Evolutionary conservation across 2,113 vertebrate species (phyloP).

Genomic region (Proteles cristata): DNA sequence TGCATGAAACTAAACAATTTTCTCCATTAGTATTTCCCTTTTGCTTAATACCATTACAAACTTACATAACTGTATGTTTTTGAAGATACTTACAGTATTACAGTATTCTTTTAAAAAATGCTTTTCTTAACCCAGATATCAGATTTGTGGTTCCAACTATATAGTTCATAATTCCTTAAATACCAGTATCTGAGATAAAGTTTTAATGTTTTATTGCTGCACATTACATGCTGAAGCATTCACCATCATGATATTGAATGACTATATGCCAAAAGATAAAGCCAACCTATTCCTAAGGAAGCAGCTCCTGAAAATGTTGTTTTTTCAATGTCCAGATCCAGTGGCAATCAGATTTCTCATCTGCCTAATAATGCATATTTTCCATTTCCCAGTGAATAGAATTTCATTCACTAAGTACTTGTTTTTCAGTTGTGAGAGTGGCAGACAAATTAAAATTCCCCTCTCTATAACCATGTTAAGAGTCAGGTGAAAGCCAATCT

Average conservation of each 20-base stretch:
- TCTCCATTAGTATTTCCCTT: constrained; percentile 1
- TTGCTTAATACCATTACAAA: constrained; percentile 33
- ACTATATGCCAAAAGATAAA: background rate
- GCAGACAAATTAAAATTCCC: constrained; percentile 48
- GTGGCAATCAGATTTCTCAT: constrained; percentile 26
- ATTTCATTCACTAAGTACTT: constrained; percentile 58
- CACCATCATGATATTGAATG: background rate
- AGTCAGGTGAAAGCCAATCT: constrained; percentile 65
- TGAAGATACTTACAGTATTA: constrained; percentile 9
- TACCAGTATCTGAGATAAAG: background rate
- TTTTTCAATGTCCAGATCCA: constrained; percentile 39
- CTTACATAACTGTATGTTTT: background rate
- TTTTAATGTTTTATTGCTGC: background rate
- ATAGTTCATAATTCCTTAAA: constrained; percentile 49
- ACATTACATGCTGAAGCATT: background rate
- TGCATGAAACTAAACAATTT: constrained; percentile 26
- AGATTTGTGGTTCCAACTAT: constrained; percentile 34
- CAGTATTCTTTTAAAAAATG: background rate
- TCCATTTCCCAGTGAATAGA: constrained; percentile 39
- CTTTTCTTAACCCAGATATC: background rate
- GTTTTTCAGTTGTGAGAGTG: constrained; percentile 39
- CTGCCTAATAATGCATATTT: constrained; percentile 14
- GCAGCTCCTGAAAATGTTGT: background rate
- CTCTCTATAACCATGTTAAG: constrained; percentile 6
- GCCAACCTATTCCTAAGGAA: background rate